These are phyloP conservation scores for Sisor rabdophorus DNA, from an alignment of 2,113 vertebrate species.

Conservation along the genomic window DNA sequence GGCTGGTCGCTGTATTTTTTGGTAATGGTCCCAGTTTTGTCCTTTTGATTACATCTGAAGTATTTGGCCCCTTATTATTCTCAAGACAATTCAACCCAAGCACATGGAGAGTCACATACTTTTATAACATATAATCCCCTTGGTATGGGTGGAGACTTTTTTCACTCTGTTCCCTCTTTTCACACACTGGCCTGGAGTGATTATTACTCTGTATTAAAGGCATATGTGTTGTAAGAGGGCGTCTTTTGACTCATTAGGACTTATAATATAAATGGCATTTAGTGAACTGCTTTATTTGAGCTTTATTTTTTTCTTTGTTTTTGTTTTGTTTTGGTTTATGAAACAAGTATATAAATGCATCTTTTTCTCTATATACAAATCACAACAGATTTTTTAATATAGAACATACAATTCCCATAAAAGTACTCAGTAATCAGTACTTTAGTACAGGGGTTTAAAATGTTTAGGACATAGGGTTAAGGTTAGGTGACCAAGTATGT, in stretches of 20 bases:
- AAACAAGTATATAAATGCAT: too few species aligned
- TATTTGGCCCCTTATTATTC: not conserved
- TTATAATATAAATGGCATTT: not conserved
- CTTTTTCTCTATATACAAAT: too few species aligned
- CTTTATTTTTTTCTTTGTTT: not conserved
- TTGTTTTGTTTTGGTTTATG: too few species aligned
- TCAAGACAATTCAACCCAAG: slow-evolving; percentile 3
- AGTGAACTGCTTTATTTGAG: not conserved
- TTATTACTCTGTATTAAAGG: slow-evolving; percentile 4
- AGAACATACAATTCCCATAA: too few species aligned
- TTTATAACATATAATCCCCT: slow-evolving; percentile 5
- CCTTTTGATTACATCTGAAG: not conserved
- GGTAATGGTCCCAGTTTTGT: not conserved
- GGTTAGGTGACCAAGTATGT: too few species aligned
- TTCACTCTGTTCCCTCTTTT: slow-evolving; percentile 2
- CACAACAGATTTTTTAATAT: too few species aligned
- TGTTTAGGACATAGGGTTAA: too few species aligned
- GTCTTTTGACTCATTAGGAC: not conserved
- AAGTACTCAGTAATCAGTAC: too few species aligned
- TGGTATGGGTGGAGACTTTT: not conserved
- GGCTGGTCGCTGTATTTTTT: not conserved
- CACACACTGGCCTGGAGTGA: not conserved
- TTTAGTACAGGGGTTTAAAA: too few species aligned
- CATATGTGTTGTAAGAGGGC: not conserved
- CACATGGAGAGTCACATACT: not conserved